Conservation (phyloP, 2,888 invertebrate species). For the Lepetodrilus schrolli region DNA sequence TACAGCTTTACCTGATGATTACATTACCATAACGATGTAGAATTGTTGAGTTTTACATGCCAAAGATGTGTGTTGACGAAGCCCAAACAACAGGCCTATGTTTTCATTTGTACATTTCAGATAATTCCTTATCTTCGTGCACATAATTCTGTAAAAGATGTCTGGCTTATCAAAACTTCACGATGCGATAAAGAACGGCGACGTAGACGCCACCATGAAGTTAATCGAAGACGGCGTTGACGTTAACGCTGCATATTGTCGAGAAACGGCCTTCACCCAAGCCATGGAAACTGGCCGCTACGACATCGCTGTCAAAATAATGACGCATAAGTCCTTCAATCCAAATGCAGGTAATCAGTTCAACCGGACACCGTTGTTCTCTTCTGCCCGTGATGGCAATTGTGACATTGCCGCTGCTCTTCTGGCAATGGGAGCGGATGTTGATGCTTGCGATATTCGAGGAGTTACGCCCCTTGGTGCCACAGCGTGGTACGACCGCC, state of each 20-base stretch:
- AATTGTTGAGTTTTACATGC: no score
- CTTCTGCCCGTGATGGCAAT: conserved; percentile 37
- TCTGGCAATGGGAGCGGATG: conserved; percentile 36
- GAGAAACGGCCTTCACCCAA: conserved; percentile 42
- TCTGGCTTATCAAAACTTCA: conserved; percentile 25
- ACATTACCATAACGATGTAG: no score
- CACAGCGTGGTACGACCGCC: conserved; percentile 31
- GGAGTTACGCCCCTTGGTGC: conserved; percentile 46
- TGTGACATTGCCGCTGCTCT: conserved; percentile 30
- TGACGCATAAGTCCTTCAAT: conserved; percentile 34
- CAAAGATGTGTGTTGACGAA: no score
- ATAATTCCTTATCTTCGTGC: no score
- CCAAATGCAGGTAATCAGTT: conserved; percentile 41
- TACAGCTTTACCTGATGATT: no score
- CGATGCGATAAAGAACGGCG: conserved; percentile 20
- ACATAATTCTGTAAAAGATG: no score
- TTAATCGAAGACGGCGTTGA: conserved; percentile 32
- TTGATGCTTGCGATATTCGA: conserved; percentile 39
- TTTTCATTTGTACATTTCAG: no score
- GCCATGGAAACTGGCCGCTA: conserved; percentile 32
- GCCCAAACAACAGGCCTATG: no score
- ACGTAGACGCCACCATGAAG: not conserved
- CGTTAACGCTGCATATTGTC: conserved; percentile 34
- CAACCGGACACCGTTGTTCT: conserved; percentile 40
- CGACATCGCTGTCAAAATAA: conserved; percentile 31